These are phyloP conservation scores for Puntigrus tetrazona DNA, from an alignment of 2,113 vertebrate species.

Conservation along the genomic window DNA sequence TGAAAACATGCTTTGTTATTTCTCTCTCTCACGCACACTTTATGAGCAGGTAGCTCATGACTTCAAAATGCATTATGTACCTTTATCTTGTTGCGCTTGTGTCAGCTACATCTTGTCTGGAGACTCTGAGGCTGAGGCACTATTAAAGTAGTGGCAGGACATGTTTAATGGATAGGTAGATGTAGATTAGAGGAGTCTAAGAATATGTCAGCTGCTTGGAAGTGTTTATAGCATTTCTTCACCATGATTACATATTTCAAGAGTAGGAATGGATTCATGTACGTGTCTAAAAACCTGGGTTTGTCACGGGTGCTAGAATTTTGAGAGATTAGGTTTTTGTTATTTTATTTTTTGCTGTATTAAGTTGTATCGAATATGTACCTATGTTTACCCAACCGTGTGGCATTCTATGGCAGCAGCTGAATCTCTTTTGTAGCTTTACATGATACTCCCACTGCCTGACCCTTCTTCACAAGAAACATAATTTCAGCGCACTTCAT, in stretches of 20 bases:
- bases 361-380: neutral
- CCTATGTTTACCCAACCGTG: neutral
- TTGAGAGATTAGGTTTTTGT: neutral
- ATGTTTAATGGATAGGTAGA: neutral
- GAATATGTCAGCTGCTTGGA: neutral
- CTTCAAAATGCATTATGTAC: slow-evolving; percentile 21
- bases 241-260: neutral
- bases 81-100: neutral
- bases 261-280: neutral
- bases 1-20: slow-evolving; percentile 31
- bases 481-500: slow-evolving; percentile 39
- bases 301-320: neutral
- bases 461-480: slow-evolving; percentile 10
- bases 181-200: neutral
- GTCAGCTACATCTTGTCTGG: slow-evolving; percentile 5
- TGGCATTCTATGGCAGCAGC: neutral
- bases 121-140: neutral
- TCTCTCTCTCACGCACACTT: neutral
- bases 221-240: neutral
- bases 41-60: neutral
- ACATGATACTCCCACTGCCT: neutral
- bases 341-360: neutral
- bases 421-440: neutral
- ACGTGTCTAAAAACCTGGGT: neutral
- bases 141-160: neutral